phyloP scores from a whole-genome alignment of 1,140 invertebrate genomes.

The Caenorhabditis latens region DNA sequence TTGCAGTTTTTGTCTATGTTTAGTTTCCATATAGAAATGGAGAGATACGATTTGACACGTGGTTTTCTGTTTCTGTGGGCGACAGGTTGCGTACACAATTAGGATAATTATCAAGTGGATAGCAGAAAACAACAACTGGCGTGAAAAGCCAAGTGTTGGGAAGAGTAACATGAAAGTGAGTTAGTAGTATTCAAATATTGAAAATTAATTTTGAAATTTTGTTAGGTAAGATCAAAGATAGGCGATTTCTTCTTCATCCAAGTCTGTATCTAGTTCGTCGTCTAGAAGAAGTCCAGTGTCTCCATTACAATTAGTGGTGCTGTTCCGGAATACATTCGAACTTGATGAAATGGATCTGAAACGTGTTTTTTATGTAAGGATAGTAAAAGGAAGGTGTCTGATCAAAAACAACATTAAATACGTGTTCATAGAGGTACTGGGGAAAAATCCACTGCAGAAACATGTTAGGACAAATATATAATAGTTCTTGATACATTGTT shows the following conservation, averaged over 20 bases:
- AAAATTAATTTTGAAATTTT: no score
- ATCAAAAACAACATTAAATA: neutral
- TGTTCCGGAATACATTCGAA: conserved; percentile 7
- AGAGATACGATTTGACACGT: conserved; percentile 36
- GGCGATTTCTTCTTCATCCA: conserved; percentile 24
- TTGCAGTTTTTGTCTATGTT: conserved; percentile 13
- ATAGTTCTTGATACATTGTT: no score
- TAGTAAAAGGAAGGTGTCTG: neutral
- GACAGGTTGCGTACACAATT: conserved; percentile 10
- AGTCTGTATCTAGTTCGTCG: conserved; percentile 20
- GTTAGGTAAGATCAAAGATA: neutral
- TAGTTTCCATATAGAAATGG: neutral
- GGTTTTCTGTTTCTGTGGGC: neutral
- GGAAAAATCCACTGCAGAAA: neutral
- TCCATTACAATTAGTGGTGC: conserved; percentile 13
- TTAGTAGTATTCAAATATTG: neutral
- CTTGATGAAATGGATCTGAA: conserved; percentile 9
- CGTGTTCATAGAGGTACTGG: neutral
- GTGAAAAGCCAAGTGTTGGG: neutral
- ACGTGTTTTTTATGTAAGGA: neutral
- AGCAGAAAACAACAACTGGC: conserved; percentile 24
- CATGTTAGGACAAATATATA: neutral
- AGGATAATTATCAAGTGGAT: neutral
- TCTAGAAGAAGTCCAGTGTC: conserved; percentile 30
- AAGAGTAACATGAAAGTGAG: neutral